Evolutionary conservation across 1,140 invertebrate species (phyloP).

Genomic region (Macrosteles quadrilineatus): DNA sequence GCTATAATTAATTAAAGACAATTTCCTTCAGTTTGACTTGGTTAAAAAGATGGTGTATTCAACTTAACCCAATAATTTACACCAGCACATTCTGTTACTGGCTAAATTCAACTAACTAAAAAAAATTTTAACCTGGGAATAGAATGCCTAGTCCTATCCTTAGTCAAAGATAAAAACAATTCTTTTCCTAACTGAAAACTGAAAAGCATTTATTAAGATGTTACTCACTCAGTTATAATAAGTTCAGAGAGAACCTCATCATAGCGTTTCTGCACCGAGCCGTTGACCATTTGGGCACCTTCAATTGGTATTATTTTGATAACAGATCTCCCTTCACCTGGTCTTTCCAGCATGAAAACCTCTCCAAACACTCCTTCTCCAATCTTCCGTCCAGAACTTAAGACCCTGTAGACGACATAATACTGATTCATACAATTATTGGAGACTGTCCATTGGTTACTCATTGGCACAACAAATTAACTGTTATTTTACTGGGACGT

Average conservation of each 20-base stretch:
- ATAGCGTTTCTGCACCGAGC: constrained; percentile 83
- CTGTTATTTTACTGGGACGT: no score
- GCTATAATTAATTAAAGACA: no score
- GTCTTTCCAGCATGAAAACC: constrained; percentile 71
- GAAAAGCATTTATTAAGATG: no score
- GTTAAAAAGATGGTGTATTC: no score
- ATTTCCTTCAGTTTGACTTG: no score
- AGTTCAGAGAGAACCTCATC: constrained; percentile 87
- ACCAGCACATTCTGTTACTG: no score
- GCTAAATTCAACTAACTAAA: no score
- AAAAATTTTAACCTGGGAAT: no score
- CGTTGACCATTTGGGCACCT: constrained; percentile 73
- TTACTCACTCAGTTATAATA: constrained; percentile 76
- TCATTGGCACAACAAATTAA: not conserved
- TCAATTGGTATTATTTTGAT: constrained; percentile 85
- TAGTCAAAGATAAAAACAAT: no score
- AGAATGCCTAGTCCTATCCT: no score
- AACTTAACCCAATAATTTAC: no score
- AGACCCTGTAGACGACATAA: constrained; percentile 54
- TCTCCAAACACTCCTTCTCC: constrained; percentile 93
- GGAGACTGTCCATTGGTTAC: not conserved
- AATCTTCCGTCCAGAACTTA: constrained; percentile 75
- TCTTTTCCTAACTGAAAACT: no score
- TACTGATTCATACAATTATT: not conserved
- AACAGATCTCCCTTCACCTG: constrained; percentile 57